Percentiles rank a stretch among this genome's conserved stretches.
Conservation (phyloP, 2,113 vertebrate species). For the Trinectes maculatus region DNA sequence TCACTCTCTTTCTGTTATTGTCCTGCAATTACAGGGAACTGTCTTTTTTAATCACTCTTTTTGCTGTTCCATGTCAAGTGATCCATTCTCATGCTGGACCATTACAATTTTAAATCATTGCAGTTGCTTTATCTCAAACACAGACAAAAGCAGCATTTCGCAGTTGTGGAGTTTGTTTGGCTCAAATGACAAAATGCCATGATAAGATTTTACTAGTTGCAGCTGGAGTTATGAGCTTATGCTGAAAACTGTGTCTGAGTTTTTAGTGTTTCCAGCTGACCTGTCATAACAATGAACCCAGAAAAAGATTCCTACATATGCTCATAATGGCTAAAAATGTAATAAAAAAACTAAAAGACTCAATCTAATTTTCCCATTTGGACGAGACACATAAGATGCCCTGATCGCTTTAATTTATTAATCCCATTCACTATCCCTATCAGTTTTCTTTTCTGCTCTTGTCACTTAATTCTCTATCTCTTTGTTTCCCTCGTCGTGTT, state of each 20-base stretch:
- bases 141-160: background rate
- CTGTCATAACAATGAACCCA: background rate
- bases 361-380: background rate
- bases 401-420: slow-evolving; percentile 4
- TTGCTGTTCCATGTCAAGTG: background rate
- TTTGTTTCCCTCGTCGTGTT: slow-evolving; percentile 42
- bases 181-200: background rate
- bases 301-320: background rate
- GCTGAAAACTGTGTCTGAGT: background rate
- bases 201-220: background rate
- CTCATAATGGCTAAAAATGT: no score
- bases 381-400: background rate
- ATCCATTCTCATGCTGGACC: no score
- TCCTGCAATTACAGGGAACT: no score
- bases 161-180: background rate
- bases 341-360: no score
- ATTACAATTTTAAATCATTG: no score
- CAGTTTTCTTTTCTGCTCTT: background rate
- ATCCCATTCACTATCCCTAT: background rate
- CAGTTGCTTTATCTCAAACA: background rate
- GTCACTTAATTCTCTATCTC: slow-evolving; percentile 2
- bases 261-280: background rate
- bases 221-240: background rate
- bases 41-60: no score
- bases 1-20: no score